A percentile compares a stretch with the other conserved stretches of the same genome.
Evolutionary conservation across 2,888 invertebrate genomes (phyloP).

Genomic region (Limnephilus lunatus): DNA sequence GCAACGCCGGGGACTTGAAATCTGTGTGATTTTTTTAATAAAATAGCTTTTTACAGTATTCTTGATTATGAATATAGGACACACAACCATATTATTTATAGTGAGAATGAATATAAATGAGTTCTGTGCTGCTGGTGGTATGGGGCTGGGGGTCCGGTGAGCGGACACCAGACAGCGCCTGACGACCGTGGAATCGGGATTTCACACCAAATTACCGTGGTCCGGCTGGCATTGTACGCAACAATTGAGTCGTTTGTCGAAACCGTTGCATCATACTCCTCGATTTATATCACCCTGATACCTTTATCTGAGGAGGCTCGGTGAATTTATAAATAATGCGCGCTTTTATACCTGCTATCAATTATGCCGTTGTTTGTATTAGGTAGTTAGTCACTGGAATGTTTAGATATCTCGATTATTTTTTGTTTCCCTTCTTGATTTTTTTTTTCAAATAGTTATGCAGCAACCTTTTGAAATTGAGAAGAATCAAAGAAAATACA

Average conservation of each 20-base stretch:
- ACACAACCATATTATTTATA: background rate
- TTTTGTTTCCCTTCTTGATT: background rate
- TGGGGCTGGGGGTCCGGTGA: background rate
- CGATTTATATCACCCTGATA: conserved; percentile 46
- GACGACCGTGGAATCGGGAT: conserved; percentile 55
- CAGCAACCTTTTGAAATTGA: background rate
- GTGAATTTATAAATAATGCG: background rate
- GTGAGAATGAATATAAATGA: conserved; percentile 8
- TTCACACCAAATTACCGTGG: conserved; percentile 62
- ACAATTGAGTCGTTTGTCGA: conserved; percentile 49
- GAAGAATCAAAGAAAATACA: background rate
- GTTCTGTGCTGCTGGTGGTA: background rate
- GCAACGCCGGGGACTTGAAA: background rate
- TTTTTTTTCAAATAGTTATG: background rate
- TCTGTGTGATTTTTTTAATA: background rate
- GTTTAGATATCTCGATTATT: background rate
- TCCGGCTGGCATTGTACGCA: conserved; percentile 40
- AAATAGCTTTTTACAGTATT: background rate
- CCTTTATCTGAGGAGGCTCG: background rate
- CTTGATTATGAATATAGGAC: background rate
- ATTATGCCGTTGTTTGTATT: background rate
- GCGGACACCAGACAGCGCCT: background rate
- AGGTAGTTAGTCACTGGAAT: background rate
- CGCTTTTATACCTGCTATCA: background rate
- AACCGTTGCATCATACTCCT: conserved; percentile 40